phyloP scores from a whole-genome alignment of 2,113 vertebrate species.

The Coryphaenoides rupestris region DNA sequence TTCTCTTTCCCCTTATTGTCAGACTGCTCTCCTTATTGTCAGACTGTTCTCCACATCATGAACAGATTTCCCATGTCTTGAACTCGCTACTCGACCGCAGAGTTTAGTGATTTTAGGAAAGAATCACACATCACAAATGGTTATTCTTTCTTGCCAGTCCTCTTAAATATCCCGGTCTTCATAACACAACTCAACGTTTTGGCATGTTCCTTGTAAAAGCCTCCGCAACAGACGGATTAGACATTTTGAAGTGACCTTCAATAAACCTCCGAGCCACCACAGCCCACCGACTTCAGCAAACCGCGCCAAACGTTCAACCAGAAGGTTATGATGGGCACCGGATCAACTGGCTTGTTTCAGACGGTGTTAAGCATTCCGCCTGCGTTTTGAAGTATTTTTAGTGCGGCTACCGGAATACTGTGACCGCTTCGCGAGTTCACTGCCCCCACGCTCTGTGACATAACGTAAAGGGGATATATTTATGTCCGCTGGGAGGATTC shows the following conservation, averaged over 20 bases:
- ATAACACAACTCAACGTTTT: too few species aligned
- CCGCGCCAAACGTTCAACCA: slow-evolving; percentile 31
- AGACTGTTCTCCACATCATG: too few species aligned
- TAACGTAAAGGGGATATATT: slow-evolving; percentile 42
- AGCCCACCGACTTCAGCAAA: slow-evolving; percentile 26
- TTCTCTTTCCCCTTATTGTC: too few species aligned
- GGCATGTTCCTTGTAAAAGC: too few species aligned
- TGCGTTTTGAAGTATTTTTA: slow-evolving; percentile 69
- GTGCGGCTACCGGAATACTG: slow-evolving; percentile 44
- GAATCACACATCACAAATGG: too few species aligned
- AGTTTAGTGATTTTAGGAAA: too few species aligned
- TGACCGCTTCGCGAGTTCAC: slow-evolving; percentile 18
- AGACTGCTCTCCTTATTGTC: too few species aligned
- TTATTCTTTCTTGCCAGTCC: too few species aligned
- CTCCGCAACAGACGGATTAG: slow-evolving; percentile 20
- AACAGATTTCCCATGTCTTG: too few species aligned
- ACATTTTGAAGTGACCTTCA: slow-evolving; percentile 40
- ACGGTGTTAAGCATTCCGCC: slow-evolving; percentile 54
- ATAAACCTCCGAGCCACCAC: slow-evolving; percentile 34
- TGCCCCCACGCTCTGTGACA: slow-evolving; percentile 8
- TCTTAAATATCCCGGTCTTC: too few species aligned
- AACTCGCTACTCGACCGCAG: too few species aligned
- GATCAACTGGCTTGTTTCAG: slow-evolving; percentile 56
- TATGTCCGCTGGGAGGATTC: slow-evolving; percentile 20
- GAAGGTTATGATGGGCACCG: slow-evolving; percentile 42